Percentiles rank a stretch among this genome's conserved stretches.
Evolutionary conservation across 92 coral and sea anemone species (phyloP).

Genomic region (Paramuricea clavata): DNA sequence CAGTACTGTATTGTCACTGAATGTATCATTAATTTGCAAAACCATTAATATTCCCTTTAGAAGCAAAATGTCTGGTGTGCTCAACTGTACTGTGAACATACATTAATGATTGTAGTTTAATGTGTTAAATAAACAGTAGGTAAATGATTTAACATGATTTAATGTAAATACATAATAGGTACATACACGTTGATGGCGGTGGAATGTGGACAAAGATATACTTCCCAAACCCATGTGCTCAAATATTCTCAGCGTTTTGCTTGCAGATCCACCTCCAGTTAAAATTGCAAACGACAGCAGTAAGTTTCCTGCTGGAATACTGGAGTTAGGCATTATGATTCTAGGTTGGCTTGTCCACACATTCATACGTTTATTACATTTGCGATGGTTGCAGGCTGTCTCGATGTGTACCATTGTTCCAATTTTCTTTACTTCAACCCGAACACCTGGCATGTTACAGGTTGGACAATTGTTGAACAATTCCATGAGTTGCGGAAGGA

Average conservation of each 20-base stretch:
- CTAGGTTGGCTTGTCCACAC: constrained; percentile 73
- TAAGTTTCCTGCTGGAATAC: constrained; percentile 73
- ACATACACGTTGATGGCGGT: constrained; percentile 65
- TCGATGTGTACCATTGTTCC: constrained; percentile 74
- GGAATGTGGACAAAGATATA: constrained; percentile 54
- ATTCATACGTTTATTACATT: constrained; percentile 19
- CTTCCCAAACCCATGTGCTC: constrained; percentile 66
- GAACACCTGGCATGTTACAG: constrained; percentile 51
- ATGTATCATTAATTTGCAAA: too few relatives aligned
- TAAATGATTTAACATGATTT: too few relatives aligned
- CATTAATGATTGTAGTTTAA: too few relatives aligned
- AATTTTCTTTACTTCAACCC: constrained; percentile 42
- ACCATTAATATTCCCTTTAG: too few relatives aligned
- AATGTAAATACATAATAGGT: too few relatives aligned
- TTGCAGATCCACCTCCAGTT: constrained; percentile 64
- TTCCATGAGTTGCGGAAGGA: constrained; percentile 70
- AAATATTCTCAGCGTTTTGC: constrained; percentile 62
- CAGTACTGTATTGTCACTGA: too few relatives aligned
- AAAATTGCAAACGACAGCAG: constrained; percentile 65
- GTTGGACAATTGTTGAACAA: constrained; percentile 65
- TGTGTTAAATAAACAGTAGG: too few relatives aligned
- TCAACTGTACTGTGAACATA: too few relatives aligned
- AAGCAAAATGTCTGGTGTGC: too few relatives aligned
- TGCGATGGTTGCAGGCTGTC: constrained; percentile 48
- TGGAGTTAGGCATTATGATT: constrained; percentile 49